Evolutionary conservation across 2,797 vertebrate species (phyloP), one percentile per base, ranked within the genome.

Genomic region (Lepus oiostolus): DNA sequence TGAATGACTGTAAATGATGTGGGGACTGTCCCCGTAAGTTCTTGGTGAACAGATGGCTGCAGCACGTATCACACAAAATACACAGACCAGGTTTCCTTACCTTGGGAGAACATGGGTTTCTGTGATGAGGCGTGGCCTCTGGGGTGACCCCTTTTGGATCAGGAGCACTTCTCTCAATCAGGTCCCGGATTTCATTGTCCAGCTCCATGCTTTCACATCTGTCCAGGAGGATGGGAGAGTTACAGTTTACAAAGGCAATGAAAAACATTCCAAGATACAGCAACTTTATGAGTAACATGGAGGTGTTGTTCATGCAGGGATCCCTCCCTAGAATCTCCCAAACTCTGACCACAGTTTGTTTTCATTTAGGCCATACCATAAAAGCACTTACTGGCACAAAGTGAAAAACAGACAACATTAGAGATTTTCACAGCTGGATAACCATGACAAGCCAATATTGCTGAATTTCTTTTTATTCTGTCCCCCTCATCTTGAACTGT

Each of bases 161-260:
- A 10, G 16, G 77, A 76, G 42, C 0, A 13, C 26, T 96, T 91
- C 96, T 98, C 85, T 96, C 93, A 60, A 98, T 98, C 90, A 98
- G 93, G 72, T 97, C 97, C 19, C 95, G 95, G 91, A 98, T 98
- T 94, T 96, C 91, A 71, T 95, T 77, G 92, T 98, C 98, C 60
- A 98, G 97, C 86, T 98, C 98, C 90, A 97, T 7, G 77, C 98
- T 98, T 85, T 98, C 98, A 38, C 98, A 98, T 96, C 98, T 98
- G 97, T n/a, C 92, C 42, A 54, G 32, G 54, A 96, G 87, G 21
- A 95, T 2, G 50, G 7, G 22, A 52, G 58, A 0, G 13, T 52
- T 71, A 88, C 63, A 12, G 2, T 77, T 77, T 16, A 95, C 65
- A 62, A 62, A 58, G 47, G 22, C 50, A 17, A 58, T 85, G 14